These are phyloP conservation scores for Neotoma lepida DNA, from an alignment of 2,113 vertebrate genomes.

Conservation along the genomic window DNA sequence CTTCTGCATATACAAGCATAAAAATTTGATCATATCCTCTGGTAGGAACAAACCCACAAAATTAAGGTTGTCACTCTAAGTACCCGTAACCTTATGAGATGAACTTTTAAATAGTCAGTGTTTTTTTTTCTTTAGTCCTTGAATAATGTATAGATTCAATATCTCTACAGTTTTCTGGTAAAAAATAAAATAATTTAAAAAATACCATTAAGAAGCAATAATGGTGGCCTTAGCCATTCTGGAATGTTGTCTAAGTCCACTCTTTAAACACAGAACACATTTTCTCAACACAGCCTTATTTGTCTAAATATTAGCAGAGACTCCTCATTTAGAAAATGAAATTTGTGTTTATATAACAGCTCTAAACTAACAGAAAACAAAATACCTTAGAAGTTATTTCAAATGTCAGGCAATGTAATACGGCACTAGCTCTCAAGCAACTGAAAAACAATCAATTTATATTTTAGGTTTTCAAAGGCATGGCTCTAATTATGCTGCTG, in stretches of 20 bases:
- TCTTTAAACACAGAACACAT: background rate
- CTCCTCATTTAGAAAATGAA: background rate
- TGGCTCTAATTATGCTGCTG: constrained; percentile 67
- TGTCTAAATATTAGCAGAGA: constrained; percentile 53
- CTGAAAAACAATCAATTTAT: constrained; percentile 61
- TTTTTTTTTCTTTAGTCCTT: background rate
- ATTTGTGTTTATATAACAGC: background rate
- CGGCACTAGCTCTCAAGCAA: constrained; percentile 18
- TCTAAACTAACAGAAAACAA: constrained; percentile 54
- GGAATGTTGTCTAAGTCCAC: constrained; percentile 33
- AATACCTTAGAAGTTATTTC: constrained; percentile 59
- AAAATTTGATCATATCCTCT: background rate
- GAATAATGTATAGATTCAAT: background rate
- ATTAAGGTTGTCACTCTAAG: background rate
- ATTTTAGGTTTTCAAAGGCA: constrained; percentile 63
- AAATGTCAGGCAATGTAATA: constrained; percentile 57
- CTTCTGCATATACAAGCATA: background rate
- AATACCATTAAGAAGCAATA: background rate
- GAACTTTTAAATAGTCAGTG: background rate
- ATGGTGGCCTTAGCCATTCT: background rate
- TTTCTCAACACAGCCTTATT: background rate
- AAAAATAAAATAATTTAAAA: no score
- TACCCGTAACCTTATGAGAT: background rate
- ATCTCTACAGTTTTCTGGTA: constrained; percentile 8
- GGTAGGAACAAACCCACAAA: background rate